A percentile compares a stretch with the other conserved stretches of the same genome.
Conservation (phyloP, 2,113 vertebrate genomes). For the Nicator chloris region DNA sequence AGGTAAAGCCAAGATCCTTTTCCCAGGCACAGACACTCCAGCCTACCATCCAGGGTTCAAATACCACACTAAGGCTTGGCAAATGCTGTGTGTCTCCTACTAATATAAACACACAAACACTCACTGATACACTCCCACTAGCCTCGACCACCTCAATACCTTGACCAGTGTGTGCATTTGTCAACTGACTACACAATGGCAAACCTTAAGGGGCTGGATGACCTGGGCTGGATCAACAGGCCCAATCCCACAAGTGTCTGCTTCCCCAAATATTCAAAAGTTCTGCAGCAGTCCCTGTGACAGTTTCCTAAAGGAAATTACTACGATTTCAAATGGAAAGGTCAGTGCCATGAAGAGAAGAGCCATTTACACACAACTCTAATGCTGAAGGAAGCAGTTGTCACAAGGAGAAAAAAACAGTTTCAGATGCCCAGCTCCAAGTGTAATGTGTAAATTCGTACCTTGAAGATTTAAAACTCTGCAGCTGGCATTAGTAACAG, state of each 20-base stretch:
- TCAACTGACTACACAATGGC: background rate
- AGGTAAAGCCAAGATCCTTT: background rate
- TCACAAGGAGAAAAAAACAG: background rate
- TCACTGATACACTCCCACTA: background rate
- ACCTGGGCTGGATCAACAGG: no score
- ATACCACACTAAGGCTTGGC: background rate
- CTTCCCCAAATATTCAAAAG: background rate
- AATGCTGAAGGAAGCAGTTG: background rate
- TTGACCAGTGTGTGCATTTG: background rate
- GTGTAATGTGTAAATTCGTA: background rate
- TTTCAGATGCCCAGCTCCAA: background rate
- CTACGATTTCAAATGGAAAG: background rate
- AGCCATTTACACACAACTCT: background rate
- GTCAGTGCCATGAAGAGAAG: background rate
- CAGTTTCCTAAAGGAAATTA: background rate
- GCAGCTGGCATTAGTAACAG: background rate
- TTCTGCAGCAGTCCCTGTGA: background rate
- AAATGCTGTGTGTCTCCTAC: background rate
- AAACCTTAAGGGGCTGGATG: background rate
- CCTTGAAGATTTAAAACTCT: background rate
- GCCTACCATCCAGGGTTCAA: background rate
- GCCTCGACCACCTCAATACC: background rate
- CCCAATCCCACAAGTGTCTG: background rate
- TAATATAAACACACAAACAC: background rate
- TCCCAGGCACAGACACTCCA: background rate